These are phyloP conservation scores for Morpho deidamia DNA, from an alignment of 2,888 invertebrate genomes.

Conservation along the genomic window DNA sequence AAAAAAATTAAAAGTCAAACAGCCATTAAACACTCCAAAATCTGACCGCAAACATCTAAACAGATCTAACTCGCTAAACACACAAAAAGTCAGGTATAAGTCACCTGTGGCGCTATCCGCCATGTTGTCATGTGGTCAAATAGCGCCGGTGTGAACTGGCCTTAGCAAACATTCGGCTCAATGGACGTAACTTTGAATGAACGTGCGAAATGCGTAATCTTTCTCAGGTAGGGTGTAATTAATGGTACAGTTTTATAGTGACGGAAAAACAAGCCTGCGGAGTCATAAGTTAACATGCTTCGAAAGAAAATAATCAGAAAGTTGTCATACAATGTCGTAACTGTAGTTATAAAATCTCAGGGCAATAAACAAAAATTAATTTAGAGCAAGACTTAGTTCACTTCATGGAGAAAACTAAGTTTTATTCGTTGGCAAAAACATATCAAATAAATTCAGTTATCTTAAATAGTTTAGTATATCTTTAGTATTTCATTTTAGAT, in stretches of 20 bases:
- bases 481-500: too few species aligned
- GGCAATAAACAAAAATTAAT: too few species aligned
- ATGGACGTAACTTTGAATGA: slow-evolving; percentile 52
- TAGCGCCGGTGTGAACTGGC: slow-evolving; percentile 58
- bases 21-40: slow-evolving; percentile 35
- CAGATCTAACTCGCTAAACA: slow-evolving; percentile 39
- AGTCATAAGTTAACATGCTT: too few species aligned
- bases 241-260: neutral
- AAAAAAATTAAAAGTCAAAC: slow-evolving; percentile 28
- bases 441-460: too few species aligned
- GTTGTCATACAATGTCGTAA: too few species aligned
- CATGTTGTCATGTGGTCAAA: slow-evolving; percentile 42
- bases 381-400: too few species aligned
- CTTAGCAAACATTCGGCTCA: slow-evolving; percentile 59
- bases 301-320: too few species aligned
- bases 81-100: slow-evolving; percentile 53
- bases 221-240: neutral
- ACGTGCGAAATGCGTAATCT: slow-evolving; percentile 33
- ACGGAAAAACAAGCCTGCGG: too few species aligned
- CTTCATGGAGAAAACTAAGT: too few species aligned
- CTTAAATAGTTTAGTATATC: too few species aligned
- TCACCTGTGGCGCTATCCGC: slow-evolving; percentile 68
- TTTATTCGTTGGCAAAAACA: too few species aligned
- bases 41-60: slow-evolving; percentile 31
- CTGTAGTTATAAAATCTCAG: too few species aligned